Evolutionary conservation across 2,888 invertebrate genomes (phyloP).

Genomic region (Epinotia brunnichana): DNA sequence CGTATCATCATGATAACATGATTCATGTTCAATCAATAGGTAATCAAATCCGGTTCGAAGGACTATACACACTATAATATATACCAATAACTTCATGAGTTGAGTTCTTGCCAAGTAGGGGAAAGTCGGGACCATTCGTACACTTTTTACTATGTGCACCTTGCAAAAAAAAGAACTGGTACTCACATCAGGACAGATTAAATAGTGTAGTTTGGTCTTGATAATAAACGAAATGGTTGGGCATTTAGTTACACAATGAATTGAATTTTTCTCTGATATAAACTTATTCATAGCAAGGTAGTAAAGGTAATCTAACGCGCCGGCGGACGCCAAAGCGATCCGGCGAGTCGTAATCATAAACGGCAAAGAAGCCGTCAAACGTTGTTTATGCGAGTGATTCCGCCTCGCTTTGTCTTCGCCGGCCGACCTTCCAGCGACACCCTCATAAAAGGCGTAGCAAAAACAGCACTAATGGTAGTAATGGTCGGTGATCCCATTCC

Average conservation of each 20-base stretch:
- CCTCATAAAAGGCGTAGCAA: slow-evolving; percentile 83
- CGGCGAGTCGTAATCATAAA: slow-evolving; percentile 68
- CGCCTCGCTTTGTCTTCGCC: slow-evolving; percentile 76
- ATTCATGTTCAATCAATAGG: no score
- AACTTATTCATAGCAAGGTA: slow-evolving; percentile 1
- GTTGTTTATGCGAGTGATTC: slow-evolving; percentile 79
- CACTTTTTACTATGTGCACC: no score
- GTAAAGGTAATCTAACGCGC: slow-evolving; percentile 29
- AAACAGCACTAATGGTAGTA: slow-evolving; percentile 79
- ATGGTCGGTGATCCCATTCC: slow-evolving; percentile 81
- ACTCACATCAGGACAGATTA: no score
- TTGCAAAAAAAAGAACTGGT: no score
- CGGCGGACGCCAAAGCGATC: slow-evolving; percentile 37
- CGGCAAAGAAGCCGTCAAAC: slow-evolving; percentile 77
- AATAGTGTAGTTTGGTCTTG: no score
- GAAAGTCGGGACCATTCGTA: no score
- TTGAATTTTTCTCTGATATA: slow-evolving; percentile 9
- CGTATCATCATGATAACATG: no score
- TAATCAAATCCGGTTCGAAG: no score
- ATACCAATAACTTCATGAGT: no score
- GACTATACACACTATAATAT: no score
- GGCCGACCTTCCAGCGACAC: slow-evolving; percentile 80
- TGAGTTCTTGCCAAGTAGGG: no score
- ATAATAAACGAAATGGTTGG: neutral
- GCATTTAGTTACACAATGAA: neutral